Conservation (phyloP, 2,113 vertebrate species). For the Tragelaphus scriptus region DNA sequence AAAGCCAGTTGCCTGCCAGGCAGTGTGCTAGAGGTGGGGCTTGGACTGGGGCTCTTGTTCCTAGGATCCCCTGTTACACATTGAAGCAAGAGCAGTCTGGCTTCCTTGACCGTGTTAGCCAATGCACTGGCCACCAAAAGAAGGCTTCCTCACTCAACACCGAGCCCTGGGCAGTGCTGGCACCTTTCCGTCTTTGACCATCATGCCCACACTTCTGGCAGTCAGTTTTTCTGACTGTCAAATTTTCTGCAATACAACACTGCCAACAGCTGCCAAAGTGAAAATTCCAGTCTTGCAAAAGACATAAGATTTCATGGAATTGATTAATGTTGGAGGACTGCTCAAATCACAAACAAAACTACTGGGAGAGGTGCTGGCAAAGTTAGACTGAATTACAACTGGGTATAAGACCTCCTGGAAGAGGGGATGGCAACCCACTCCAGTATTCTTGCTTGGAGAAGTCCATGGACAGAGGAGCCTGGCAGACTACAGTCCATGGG, state of each 20-base stretch:
- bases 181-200: neutral
- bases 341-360: neutral
- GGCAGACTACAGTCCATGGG: neutral
- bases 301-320: neutral
- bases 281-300: neutral
- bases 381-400: neutral
- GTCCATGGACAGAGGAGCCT: neutral
- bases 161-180: neutral
- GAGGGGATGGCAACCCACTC: neutral
- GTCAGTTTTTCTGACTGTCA: neutral
- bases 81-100: neutral
- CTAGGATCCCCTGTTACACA: neutral
- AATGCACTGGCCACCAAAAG: accelerated
- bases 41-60: neutral
- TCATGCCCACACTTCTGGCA: neutral
- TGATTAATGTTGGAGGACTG: neutral
- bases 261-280: neutral
- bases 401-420: neutral
- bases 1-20: neutral
- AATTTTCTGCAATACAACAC: neutral
- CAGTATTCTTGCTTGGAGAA: neutral
- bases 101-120: neutral
- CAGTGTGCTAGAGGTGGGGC: neutral
- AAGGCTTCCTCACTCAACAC: neutral
- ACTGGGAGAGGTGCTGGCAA: neutral